phyloP scores from a whole-genome alignment of 1,140 invertebrate genomes.

The Adelges cooleyi region DNA sequence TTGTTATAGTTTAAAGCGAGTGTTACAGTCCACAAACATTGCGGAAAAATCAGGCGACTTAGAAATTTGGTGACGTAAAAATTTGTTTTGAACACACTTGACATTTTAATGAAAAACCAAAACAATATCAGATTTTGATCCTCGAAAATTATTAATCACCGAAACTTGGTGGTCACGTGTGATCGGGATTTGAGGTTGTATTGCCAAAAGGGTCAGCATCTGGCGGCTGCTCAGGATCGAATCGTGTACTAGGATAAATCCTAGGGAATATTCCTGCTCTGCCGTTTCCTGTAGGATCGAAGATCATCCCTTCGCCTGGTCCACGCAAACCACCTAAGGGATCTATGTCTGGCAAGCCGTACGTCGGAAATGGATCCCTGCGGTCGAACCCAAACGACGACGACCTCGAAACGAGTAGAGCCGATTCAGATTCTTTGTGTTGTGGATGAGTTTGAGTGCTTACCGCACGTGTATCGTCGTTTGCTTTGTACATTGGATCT shows the following conservation, averaged over 20 bases:
- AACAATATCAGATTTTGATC: too few relatives aligned
- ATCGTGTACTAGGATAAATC: background rate
- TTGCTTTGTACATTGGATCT: background rate
- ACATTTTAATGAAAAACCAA: too few relatives aligned
- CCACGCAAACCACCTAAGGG: background rate
- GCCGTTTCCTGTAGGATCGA: background rate
- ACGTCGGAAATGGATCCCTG: background rate
- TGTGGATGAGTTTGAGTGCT: background rate
- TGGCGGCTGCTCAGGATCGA: background rate
- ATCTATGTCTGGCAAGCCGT: conserved; percentile 9
- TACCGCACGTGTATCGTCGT: background rate
- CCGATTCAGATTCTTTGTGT: too few relatives aligned
- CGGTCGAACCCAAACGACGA: too few relatives aligned
- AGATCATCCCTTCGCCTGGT: background rate
- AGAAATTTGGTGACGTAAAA: too few relatives aligned
- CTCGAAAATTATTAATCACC: too few relatives aligned
- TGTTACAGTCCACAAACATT: too few relatives aligned
- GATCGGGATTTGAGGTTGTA: background rate
- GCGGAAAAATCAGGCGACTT: too few relatives aligned
- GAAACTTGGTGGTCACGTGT: background rate
- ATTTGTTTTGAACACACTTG: too few relatives aligned
- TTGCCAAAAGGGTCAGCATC: background rate
- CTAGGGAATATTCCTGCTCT: background rate
- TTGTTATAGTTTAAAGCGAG: too few relatives aligned
- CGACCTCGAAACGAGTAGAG: too few relatives aligned